Conservation (phyloP, 1,140 invertebrate species). For the Ceratosolen solmsi region DNA sequence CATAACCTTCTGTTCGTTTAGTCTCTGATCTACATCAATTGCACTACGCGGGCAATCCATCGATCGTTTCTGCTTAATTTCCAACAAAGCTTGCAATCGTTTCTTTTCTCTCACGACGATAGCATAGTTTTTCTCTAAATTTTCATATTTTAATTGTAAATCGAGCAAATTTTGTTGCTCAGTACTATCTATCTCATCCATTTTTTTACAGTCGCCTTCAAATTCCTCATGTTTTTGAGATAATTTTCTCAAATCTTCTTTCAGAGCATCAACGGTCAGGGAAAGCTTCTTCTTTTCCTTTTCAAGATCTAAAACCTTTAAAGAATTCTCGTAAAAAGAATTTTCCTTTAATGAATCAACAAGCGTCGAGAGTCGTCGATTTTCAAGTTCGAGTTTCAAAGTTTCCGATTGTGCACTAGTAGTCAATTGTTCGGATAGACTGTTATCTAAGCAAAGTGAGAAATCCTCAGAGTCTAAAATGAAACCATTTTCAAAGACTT, state of each 20-base stretch:
- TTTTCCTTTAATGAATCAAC: slow-evolving; percentile 33
- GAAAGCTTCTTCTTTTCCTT: slow-evolving; percentile 24
- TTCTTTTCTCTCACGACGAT: not conserved
- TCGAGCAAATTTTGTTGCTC: not conserved
- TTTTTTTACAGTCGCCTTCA: not conserved
- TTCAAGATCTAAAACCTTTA: not conserved
- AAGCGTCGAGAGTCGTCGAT: slow-evolving; percentile 8
- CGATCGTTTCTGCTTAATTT: not conserved
- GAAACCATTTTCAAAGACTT: slow-evolving; percentile 7
- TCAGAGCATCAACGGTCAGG: not conserved
- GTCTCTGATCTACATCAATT: not conserved
- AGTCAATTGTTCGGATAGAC: slow-evolving; percentile 48
- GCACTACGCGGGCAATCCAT: not conserved
- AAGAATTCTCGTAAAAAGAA: not conserved
- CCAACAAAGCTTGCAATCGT: not conserved
- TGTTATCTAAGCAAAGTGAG: slow-evolving; percentile 20
- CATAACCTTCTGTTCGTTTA: not conserved
- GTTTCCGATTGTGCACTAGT: slow-evolving; percentile 22
- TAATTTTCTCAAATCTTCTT: not conserved
- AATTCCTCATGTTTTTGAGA: not conserved
- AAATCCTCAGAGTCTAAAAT: not conserved
- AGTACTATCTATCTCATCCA: not conserved
- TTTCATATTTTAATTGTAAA: not conserved
- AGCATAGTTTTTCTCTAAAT: not conserved
- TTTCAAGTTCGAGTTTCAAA: slow-evolving; percentile 44